phyloP scores from a whole-genome alignment of 2,888 invertebrate genomes.

The Drosophila anomalata region DNA sequence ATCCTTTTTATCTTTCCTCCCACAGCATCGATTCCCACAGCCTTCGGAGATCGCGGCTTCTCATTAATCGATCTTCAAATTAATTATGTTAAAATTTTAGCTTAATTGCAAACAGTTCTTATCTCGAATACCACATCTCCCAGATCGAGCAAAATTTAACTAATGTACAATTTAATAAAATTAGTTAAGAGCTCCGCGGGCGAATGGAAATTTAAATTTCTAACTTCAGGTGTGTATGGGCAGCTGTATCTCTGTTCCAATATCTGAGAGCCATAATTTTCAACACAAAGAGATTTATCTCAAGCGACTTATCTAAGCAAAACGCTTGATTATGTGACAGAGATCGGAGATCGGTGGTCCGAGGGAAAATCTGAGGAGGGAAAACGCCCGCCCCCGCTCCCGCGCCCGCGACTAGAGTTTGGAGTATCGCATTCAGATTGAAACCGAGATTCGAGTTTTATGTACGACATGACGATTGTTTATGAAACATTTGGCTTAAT shows the following conservation, averaged over 20 bases:
- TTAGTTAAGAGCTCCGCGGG: slow-evolving; percentile 62
- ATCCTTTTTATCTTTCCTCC: slow-evolving; percentile 4
- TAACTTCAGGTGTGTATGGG: slow-evolving; percentile 31
- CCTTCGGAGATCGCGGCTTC: slow-evolving; percentile 5
- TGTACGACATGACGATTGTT: slow-evolving; percentile 75
- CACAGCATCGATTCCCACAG: slow-evolving; percentile 48
- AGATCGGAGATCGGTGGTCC: neutral
- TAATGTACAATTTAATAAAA: slow-evolving; percentile 68
- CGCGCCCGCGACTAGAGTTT: slow-evolving; percentile 42
- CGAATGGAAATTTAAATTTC: slow-evolving; percentile 58
- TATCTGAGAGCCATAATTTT: slow-evolving; percentile 73
- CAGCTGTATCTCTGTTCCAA: slow-evolving; percentile 60
- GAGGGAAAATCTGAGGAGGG: neutral
- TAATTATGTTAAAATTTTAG: slow-evolving; percentile 67
- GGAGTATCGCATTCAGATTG: slow-evolving; percentile 59
- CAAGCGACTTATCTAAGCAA: slow-evolving; percentile 74
- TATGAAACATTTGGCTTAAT: slow-evolving; percentile 78
- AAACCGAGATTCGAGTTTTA: slow-evolving; percentile 55
- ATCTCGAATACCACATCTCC: slow-evolving; percentile 51
- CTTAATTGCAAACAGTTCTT: slow-evolving; percentile 66
- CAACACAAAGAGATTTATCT: slow-evolving; percentile 62
- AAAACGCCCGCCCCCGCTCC: slow-evolving; percentile 53
- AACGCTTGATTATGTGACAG: slow-evolving; percentile 62
- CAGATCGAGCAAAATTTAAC: slow-evolving; percentile 61
- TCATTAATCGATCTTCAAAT: slow-evolving; percentile 52